Percentiles rank a stretch among this genome's conserved stretches.
phyloP scores from a whole-genome alignment of 2,797 vertebrate species.

The Falco novaeseelandiae region DNA sequence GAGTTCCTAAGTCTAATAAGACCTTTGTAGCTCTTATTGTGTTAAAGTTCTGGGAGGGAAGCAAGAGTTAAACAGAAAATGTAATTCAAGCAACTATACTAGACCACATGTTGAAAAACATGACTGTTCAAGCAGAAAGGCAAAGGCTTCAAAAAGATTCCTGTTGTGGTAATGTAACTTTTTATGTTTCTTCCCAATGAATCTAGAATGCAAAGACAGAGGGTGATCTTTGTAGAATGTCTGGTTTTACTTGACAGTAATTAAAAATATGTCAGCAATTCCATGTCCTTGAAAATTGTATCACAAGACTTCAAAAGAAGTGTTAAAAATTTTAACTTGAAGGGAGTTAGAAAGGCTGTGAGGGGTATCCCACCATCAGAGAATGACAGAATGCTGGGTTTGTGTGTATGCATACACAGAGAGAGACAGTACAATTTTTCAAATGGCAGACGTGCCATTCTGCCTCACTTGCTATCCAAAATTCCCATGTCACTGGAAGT shows the following conservation, averaged over 20 bases:
- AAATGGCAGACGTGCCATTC: neutral
- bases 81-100: constrained; percentile 84
- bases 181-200: constrained; percentile 26
- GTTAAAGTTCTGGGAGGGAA: constrained; percentile 86
- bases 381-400: neutral
- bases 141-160: constrained; percentile 81
- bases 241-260: constrained; percentile 15
- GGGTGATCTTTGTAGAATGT: neutral
- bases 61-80: constrained; percentile 85
- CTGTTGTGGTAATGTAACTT: constrained; percentile 66
- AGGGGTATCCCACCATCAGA: neutral
- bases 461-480: neutral
- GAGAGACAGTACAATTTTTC: neutral
- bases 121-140: constrained; percentile 82
- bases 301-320: constrained; percentile 20
- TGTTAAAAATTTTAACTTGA: neutral
- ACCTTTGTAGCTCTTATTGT: constrained; percentile 89
- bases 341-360: neutral
- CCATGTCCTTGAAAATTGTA: neutral
- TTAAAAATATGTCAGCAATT: constrained; percentile 4
- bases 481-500: neutral
- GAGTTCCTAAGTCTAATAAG: constrained; percentile 93
- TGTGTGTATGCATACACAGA: neutral
- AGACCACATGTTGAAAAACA: constrained; percentile 90
- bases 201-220: neutral